phyloP scores from a whole-genome alignment of 2,888 invertebrate genomes.

The Drosophila hamatofila region DNA sequence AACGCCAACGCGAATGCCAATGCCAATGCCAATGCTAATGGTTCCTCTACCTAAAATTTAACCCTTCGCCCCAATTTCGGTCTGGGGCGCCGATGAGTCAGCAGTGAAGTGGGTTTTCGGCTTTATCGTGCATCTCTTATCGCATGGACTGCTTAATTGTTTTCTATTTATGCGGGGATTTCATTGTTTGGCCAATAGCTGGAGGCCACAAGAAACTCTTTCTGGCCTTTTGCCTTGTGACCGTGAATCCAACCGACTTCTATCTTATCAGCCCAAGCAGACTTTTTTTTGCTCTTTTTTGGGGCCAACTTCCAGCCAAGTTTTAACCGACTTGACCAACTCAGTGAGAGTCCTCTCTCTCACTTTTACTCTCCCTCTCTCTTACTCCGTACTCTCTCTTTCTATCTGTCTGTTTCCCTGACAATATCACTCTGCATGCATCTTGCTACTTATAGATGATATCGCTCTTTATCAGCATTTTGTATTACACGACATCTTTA shows the following conservation, averaged over 20 bases:
- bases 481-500: constrained; percentile 38
- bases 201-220: constrained; percentile 32
- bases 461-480: constrained; percentile 34
- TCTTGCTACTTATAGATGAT: constrained; percentile 22
- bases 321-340: constrained; percentile 7
- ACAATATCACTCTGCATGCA: constrained; percentile 20
- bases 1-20: background rate
- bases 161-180: constrained; percentile 73
- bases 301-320: constrained; percentile 5
- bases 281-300: background rate
- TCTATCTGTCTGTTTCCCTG: background rate
- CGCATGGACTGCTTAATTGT: constrained; percentile 74
- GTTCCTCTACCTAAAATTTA: background rate
- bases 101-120: constrained; percentile 26
- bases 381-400: background rate
- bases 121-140: constrained; percentile 71
- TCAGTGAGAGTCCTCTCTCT: background rate
- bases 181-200: constrained; percentile 72
- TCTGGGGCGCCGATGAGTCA: constrained; percentile 58
- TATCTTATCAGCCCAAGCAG: constrained; percentile 44
- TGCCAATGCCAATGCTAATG: background rate
- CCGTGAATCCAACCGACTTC: constrained; percentile 35
- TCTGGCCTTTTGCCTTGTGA: constrained; percentile 19
- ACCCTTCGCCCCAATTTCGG: constrained; percentile 2
- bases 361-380: background rate